Evolutionary conservation across 2,888 invertebrate species (phyloP).

Genomic region (Argynnis bischoffii): DNA sequence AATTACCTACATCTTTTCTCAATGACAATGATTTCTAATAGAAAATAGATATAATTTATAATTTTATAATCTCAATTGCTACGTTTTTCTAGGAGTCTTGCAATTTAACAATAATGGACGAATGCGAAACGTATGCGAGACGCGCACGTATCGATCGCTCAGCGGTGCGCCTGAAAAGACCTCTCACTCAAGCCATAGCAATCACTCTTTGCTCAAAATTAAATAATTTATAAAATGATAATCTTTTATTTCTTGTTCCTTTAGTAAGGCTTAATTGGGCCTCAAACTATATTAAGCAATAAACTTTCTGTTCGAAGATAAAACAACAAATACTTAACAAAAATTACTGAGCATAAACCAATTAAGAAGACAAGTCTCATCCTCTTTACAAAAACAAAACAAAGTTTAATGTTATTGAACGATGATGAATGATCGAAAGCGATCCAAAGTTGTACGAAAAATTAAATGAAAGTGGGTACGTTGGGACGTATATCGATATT

Average conservation of each 20-base stretch:
- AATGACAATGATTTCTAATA: no score
- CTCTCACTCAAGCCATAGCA: conserved; percentile 57
- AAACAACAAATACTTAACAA: not conserved
- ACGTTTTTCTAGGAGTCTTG: conserved; percentile 65
- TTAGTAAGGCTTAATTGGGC: not conserved
- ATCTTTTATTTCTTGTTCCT: conserved; percentile 22
- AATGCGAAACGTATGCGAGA: conserved; percentile 64
- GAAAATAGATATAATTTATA: not conserved
- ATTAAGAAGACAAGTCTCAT: conserved; percentile 17
- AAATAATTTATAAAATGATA: conserved; percentile 51
- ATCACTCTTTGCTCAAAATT: conserved; percentile 58
- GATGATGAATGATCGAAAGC: conserved; percentile 26
- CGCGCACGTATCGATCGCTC: conserved; percentile 64
- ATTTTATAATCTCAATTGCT: not conserved
- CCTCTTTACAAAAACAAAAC: conserved; percentile 13
- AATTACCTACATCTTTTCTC: no score
- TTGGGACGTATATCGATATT: conserved; percentile 16
- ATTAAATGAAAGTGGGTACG: conserved; percentile 17
- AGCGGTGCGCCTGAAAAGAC: conserved; percentile 60
- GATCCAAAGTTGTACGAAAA: conserved; percentile 14
- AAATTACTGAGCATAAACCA: conserved; percentile 11
- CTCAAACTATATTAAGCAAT: not conserved
- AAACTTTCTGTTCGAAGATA: not conserved
- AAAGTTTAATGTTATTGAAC: conserved; percentile 22
- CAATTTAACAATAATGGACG: conserved; percentile 70